Base-by-base conservation (phyloP, 2,113 vertebrate genomes). In the Pogonocichla stellata region DNA sequence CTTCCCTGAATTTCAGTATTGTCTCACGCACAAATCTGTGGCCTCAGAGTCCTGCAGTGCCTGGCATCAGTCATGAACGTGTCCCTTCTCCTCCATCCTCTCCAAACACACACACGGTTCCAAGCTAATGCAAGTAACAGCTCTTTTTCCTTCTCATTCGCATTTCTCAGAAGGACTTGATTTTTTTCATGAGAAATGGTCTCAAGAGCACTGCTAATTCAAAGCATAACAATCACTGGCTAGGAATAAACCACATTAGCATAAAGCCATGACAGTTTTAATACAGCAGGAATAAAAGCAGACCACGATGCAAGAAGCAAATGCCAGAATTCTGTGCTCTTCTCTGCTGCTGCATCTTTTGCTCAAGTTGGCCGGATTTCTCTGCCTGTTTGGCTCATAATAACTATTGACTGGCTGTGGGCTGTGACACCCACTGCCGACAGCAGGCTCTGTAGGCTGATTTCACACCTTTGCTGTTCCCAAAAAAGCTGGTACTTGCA, bases 401-500 rank as follows among this genome's bases (percentile, higher is more conserved):
- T 92, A 71, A 66, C 89, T 95, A 93, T 79, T 81, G 83, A 94
- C 95, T 83, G 72, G 85, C 61, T 88, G 80, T 89, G 83, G 86
- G 95, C 94, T 91, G 69, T 0, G 12, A 86, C 80, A 82, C 72
- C 73, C 79, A 94, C 96, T 88, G 82, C 89, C 25, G 58, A 96
- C 81, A 96, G 92, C 84, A 90, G 92, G 92, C 82, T 96, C 70
- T 0, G 88, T 88, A 90, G 87, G 94, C 83, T 83, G 86, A 5
- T 90, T 90, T 96, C 95, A 86, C 78, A 90, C 90, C 50, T 94
- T 90, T 81, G 61, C 71, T 66, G 45, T 86, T 93, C 81, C 75
- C 91, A 58, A 82, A 95, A 94, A 95, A 93, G 74, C 82, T 90
- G 85, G 91, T 84, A 80, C 92, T 97, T 92, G 88, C 72, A 75